Conservation (phyloP, 2,888 invertebrate genomes). For the Drosophila buzzatii region DNA sequence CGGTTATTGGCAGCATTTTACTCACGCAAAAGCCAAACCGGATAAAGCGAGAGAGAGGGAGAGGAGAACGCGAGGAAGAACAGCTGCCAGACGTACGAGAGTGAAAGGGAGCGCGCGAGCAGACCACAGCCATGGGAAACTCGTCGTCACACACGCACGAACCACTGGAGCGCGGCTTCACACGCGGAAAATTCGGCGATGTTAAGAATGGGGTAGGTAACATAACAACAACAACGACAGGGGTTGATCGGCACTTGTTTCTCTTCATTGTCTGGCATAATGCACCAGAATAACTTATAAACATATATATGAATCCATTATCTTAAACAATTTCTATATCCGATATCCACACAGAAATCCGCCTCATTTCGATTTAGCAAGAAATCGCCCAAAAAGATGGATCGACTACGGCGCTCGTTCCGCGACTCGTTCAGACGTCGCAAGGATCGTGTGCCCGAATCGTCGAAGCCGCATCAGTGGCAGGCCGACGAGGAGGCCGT, state of each 20-base stretch:
- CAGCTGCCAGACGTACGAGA: conserved; percentile 1
- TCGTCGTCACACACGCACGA: conserved; percentile 93
- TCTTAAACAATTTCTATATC: background rate
- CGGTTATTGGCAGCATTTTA: conserved; percentile 70
- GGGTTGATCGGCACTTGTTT: conserved; percentile 81
- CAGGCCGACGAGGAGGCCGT: conserved; percentile 99
- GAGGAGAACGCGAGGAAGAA: background rate
- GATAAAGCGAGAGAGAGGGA: conserved; percentile 18
- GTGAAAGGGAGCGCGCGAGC: conserved; percentile 11
- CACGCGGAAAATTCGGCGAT: conserved; percentile 86
- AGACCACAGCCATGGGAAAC: conserved; percentile 89
- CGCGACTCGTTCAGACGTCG: conserved; percentile 97
- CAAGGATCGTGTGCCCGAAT: conserved; percentile 95
- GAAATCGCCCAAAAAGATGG: conserved; percentile 92
- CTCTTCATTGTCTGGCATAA: conserved; percentile 42
- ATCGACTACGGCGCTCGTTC: conserved; percentile 94
- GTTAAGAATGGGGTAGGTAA: conserved; percentile 86
- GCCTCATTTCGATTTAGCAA: conserved; percentile 86
- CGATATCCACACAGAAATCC: conserved; percentile 86
- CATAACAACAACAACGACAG: conserved; percentile 18
- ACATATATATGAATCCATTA: background rate
- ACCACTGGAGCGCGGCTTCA: conserved; percentile 90
- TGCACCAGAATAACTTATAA: background rate
- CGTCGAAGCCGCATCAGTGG: conserved; percentile 99
- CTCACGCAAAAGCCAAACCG: conserved; percentile 63